These are phyloP conservation scores for Thinocorus orbignyianus DNA, from an alignment of 2,113 vertebrate genomes.

Conservation along the genomic window DNA sequence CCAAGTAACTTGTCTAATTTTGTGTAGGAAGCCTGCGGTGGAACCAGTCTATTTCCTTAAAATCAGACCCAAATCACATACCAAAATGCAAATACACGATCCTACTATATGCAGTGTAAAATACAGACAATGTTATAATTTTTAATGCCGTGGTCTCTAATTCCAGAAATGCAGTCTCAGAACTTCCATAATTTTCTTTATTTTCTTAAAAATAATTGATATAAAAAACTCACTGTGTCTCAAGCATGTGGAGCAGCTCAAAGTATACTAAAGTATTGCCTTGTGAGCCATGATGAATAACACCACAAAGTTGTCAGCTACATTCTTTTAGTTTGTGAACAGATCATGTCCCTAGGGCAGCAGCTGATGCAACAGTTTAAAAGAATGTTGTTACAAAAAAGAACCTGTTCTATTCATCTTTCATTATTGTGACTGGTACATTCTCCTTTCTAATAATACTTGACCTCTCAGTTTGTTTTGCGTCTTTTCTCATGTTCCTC, in stretches of 20 bases:
- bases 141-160: not conserved
- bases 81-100: not conserved
- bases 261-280: not conserved
- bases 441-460: not conserved
- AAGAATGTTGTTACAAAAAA: not conserved
- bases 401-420: not conserved
- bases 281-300: not conserved
- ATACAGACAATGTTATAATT: not conserved
- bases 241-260: not conserved
- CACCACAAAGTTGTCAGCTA: not conserved
- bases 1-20: not conserved
- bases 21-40: not conserved
- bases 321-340: not conserved
- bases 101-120: not conserved
- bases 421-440: not conserved
- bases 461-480: not conserved
- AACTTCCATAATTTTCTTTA: not conserved
- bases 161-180: not conserved
- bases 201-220: not conserved
- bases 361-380: not conserved
- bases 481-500: not conserved
- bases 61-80: not conserved
- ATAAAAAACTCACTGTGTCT: not conserved
- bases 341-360: not conserved
- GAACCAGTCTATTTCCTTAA: not conserved